Conservation (phyloP, 2,888 invertebrate species). For the Nomada fucata region DNA sequence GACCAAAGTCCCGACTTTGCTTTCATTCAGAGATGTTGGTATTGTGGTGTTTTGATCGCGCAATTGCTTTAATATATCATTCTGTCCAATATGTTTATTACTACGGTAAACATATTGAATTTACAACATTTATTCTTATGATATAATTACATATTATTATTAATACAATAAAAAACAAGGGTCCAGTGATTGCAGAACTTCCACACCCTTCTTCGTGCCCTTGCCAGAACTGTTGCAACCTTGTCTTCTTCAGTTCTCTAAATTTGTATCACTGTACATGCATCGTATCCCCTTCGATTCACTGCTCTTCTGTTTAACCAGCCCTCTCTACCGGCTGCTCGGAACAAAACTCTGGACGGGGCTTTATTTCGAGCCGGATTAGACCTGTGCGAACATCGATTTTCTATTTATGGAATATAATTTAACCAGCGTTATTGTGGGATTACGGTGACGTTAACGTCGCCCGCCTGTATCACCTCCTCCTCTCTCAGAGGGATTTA, state of each 20-base stretch:
- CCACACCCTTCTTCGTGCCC: too few relatives aligned
- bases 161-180: too few relatives aligned
- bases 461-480: conserved; percentile 10
- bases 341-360: conserved; percentile 2
- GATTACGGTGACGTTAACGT: conserved; percentile 48
- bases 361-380: conserved; percentile 55
- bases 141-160: too few relatives aligned
- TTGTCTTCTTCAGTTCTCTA: not conserved
- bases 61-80: too few relatives aligned
- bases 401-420: conserved; percentile 66
- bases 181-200: too few relatives aligned
- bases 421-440: conserved; percentile 58
- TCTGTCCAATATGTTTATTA: too few relatives aligned
- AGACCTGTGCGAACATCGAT: conserved; percentile 58
- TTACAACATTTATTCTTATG: too few relatives aligned
- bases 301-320: not conserved
- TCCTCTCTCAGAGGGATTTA: conserved; percentile 23
- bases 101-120: too few relatives aligned
- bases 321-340: not conserved
- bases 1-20: too few relatives aligned
- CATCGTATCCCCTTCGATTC: not conserved
- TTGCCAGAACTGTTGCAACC: too few relatives aligned
- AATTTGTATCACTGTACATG: not conserved
- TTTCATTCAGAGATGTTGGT: too few relatives aligned
- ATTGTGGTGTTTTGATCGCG: too few relatives aligned